Base-by-base conservation (phyloP, 2,113 vertebrate genomes). In the Cathartes aura region DNA sequence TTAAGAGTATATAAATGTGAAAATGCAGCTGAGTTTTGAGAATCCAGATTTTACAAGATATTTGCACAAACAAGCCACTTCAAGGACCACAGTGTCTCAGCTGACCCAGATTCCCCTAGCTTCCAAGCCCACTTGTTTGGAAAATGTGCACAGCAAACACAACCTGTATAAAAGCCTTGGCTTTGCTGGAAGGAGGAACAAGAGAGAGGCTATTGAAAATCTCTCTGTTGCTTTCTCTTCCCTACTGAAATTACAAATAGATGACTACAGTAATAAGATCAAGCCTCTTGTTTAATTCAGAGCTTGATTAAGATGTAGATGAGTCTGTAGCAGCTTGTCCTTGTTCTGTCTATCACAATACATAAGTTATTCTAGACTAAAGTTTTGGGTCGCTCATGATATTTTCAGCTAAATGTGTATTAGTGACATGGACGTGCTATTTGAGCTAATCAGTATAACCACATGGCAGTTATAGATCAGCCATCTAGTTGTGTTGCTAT, bases 281-380 rank as follows among this genome's bases (percentile, higher is more conserved):
- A 87, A 86, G 30, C 30, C 12, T 89, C 56, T 30, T 75, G 34
- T 80, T 96, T 84, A 82, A 81, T 92, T 98, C 78, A 82, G 40
- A 76, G 42, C 8, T 83, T 96, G 89, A 96, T 97, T 97, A 97
- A 96, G 66, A 94, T 91, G 80, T 93, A 81, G 75, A 72, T 27
- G 18, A 91, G 27, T 40, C 43, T 83, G 73, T 36, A 85, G 42
- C 34, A 85, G 62, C 64, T 93, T 94, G 74, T 72, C 94, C 89
- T 97, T 94, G 72, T 97, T 98, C 95, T 94, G 58, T 92, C 95
- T 95, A 80, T 82, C 83, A 94, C 56, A 90, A 70, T 50, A 80
- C 0, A 0, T 62, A 89, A 85, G 79, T 88, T 82, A 71, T 95
- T 91, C 42, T 75, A 93, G 34, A 52, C 32, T 73, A 84, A 84